phyloP scores from a whole-genome alignment of 2,797 vertebrate species.

The Saxicola maurus region DNA sequence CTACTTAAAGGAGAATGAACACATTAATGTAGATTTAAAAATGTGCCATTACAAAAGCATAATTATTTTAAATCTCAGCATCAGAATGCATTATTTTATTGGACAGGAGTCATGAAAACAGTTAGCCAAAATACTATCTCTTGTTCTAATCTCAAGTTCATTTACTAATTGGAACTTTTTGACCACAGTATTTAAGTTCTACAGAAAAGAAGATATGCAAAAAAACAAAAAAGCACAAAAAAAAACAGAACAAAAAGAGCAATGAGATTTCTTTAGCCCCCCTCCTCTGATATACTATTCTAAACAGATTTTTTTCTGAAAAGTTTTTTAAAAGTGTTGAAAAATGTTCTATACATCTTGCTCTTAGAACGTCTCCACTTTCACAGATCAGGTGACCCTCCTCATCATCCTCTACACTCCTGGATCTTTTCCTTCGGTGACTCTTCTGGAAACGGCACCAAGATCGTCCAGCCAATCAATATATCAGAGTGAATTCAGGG shows the following conservation, averaged over 20 bases:
- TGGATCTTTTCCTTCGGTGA: conserved; percentile 95
- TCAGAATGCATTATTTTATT: conserved; percentile 69
- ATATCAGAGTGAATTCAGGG: conserved; percentile 91
- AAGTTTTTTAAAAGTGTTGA: conserved; percentile 86
- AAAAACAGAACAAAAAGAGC: conserved; percentile 68
- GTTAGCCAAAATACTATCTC: conserved; percentile 67
- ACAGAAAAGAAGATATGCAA: conserved; percentile 74
- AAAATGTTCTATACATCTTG: conserved; percentile 99
- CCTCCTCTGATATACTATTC: conserved; percentile 73
- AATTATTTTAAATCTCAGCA: conserved; percentile 68
- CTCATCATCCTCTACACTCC: conserved; percentile 99
- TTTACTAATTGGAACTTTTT: conserved; percentile 68
- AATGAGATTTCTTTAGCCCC: conserved; percentile 74
- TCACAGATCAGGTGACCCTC: conserved; percentile 99
- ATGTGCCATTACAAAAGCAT: conserved; percentile 66
- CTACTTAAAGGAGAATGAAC: conserved; percentile 19
- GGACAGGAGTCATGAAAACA: conserved; percentile 73
- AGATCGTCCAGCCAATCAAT: conserved; percentile 91
- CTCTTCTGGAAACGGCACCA: conserved; percentile 94
- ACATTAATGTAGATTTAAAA: conserved; percentile 67
- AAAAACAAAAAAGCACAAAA: conserved; percentile 63
- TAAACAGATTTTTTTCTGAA: conserved; percentile 78
- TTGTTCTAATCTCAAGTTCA: conserved; percentile 68
- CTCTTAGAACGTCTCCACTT: conserved; percentile 99
- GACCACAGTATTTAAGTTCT: conserved; percentile 71